Percentiles rank a stretch among this genome's conserved stretches.
Conservation (phyloP, 1,140 invertebrate genomes). For the Drosophila nigromelanica region DNA sequence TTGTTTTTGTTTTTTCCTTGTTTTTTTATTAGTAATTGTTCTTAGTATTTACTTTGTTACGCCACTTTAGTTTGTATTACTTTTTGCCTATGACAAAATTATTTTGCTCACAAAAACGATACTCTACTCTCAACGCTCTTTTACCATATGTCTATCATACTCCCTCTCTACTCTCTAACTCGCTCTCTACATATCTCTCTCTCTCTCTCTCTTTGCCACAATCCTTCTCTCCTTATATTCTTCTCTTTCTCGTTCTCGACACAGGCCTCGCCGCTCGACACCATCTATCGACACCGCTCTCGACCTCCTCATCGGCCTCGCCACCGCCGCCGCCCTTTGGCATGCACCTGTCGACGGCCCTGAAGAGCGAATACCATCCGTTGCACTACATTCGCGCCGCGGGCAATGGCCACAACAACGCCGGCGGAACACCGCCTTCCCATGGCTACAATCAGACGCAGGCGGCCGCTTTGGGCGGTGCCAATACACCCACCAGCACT, state of each 20-base stretch:
- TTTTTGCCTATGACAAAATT: conserved; percentile 53
- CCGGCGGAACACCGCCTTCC: conserved; percentile 58
- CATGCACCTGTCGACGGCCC: conserved; percentile 74
- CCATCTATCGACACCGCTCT: conserved; percentile 81
- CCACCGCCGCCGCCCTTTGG: conserved; percentile 70
- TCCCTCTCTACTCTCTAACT: conserved; percentile 17
- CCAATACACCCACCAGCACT: conserved; percentile 35
- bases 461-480: conserved; percentile 35
- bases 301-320: conserved; percentile 77
- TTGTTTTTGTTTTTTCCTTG: conserved; percentile 28
- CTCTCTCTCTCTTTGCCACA: conserved; percentile 40
- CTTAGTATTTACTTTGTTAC: conserved; percentile 63
- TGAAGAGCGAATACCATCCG: conserved; percentile 75
- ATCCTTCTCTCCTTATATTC: conserved; percentile 68
- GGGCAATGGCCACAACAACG: conserved; percentile 59
- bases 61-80: conserved; percentile 40
- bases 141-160: conserved; percentile 29
- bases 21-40: conserved; percentile 39
- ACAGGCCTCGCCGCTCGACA: conserved; percentile 77
- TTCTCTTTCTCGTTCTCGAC: conserved; percentile 84
- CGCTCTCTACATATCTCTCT: conserved; percentile 38
- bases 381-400: conserved; percentile 73
- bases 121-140: conserved; percentile 21
- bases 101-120: conserved; percentile 63
- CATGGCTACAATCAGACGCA: conserved; percentile 60